phyloP scores from a whole-genome alignment of 1,140 invertebrate genomes.

The Euura lappo region DNA sequence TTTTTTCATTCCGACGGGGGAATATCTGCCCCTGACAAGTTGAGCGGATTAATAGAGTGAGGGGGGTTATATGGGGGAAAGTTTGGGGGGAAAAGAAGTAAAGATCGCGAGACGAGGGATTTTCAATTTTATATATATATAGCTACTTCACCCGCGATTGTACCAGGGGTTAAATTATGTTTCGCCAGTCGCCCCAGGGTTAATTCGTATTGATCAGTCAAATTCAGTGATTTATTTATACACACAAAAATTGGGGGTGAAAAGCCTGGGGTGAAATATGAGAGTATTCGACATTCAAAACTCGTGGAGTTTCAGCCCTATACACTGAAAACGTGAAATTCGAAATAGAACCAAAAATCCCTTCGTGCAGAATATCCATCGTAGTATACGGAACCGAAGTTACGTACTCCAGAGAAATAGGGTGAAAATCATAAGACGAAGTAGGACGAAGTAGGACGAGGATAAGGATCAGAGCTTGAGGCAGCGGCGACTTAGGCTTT shows the following conservation, averaged over 20 bases:
- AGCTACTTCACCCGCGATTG: neutral
- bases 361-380: neutral
- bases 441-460: too few species aligned
- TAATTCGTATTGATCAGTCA: constrained; percentile 4
- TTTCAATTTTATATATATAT: constrained; percentile 1
- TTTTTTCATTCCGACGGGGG: neutral
- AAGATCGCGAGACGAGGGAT: neutral
- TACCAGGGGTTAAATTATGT: neutral
- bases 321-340: too few species aligned
- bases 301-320: too few species aligned
- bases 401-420: neutral
- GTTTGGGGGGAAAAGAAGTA: neutral
- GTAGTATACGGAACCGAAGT: neutral
- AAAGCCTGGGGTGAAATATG: too few species aligned
- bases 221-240: neutral
- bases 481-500: neutral
- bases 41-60: neutral
- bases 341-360: too few species aligned
- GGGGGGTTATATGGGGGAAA: too few species aligned
- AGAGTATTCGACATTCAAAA: too few species aligned
- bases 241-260: neutral
- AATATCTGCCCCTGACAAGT: neutral
- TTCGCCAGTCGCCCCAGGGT: constrained; percentile 1
- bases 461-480: too few species aligned
- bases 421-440: neutral